Evolutionary conservation across 2,113 vertebrate genomes (phyloP).

Genomic region (Xiphorhynchus elegans): DNA sequence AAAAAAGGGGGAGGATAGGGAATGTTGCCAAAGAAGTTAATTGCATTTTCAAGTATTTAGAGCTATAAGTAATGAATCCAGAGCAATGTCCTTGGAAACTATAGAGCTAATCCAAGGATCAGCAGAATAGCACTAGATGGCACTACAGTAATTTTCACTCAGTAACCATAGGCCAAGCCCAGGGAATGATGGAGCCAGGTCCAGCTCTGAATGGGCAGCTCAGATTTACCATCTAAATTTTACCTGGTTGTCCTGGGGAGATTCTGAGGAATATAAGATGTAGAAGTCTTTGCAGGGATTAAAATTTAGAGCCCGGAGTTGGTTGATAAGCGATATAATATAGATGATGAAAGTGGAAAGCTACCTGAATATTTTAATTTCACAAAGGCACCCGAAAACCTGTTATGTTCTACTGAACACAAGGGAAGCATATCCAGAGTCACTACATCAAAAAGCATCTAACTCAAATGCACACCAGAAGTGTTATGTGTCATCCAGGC

Average conservation of each 20-base stretch:
- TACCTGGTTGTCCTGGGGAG: neutral
- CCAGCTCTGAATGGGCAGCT: neutral
- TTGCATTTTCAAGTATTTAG: neutral
- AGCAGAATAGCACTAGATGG: constrained; percentile 48
- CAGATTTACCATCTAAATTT: neutral
- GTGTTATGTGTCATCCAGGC: neutral
- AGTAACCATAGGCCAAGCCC: neutral
- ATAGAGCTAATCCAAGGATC: neutral
- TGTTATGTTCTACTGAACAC: neutral
- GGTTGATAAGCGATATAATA: neutral
- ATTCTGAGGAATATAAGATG: neutral
- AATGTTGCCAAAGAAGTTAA: neutral
- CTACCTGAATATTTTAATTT: neutral
- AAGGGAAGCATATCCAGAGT: neutral
- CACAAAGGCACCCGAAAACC: neutral
- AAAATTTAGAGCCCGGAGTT: neutral
- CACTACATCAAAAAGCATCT: neutral
- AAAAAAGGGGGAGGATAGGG: too few relatives aligned
- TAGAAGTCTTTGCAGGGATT: neutral
- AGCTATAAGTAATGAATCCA: neutral
- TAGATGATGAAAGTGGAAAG: neutral
- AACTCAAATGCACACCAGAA: neutral
- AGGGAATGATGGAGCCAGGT: neutral
- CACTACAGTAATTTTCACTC: constrained; percentile 34
- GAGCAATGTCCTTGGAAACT: neutral